phyloP scores from a whole-genome alignment of 2,113 vertebrate species.

The Ptilonorhynchus violaceus region DNA sequence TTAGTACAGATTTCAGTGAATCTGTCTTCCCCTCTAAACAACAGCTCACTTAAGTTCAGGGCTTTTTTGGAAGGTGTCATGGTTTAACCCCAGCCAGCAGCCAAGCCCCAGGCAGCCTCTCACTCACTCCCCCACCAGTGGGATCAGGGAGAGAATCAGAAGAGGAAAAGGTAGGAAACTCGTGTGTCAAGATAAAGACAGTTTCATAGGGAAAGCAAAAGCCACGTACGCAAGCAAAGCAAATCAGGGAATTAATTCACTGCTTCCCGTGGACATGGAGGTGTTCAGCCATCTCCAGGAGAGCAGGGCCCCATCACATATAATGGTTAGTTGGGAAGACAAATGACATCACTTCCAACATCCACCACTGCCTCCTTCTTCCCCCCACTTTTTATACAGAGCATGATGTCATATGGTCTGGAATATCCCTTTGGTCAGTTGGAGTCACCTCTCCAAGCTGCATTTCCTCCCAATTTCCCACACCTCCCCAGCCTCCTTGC shows the following conservation, averaged over 20 bases:
- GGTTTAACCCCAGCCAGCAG: not conserved
- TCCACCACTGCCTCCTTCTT: not conserved
- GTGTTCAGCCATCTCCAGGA: not conserved
- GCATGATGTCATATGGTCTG: not conserved
- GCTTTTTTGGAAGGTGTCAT: not conserved
- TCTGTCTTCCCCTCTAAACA: not conserved
- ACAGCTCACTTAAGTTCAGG: not conserved
- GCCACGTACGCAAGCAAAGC: not conserved
- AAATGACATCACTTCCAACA: rapidly evolving
- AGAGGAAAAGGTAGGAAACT: not conserved
- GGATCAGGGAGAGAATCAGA: not conserved
- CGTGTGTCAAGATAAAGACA: not conserved
- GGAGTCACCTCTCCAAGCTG: not conserved
- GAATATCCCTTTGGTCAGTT: not conserved
- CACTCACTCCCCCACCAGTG: not conserved
- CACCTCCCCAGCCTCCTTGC: not conserved
- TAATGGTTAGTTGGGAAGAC: no score
- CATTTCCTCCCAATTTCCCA: rapidly evolving
- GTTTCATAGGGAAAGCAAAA: not conserved
- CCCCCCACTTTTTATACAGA: not conserved
- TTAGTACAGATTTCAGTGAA: not conserved
- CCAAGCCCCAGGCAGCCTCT: rapidly evolving
- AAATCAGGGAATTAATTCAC: not conserved
- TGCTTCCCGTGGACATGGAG: not conserved
- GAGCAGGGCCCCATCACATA: rapidly evolving